Conservation (phyloP, 2,113 vertebrate species). For the Aegypius monachus region DNA sequence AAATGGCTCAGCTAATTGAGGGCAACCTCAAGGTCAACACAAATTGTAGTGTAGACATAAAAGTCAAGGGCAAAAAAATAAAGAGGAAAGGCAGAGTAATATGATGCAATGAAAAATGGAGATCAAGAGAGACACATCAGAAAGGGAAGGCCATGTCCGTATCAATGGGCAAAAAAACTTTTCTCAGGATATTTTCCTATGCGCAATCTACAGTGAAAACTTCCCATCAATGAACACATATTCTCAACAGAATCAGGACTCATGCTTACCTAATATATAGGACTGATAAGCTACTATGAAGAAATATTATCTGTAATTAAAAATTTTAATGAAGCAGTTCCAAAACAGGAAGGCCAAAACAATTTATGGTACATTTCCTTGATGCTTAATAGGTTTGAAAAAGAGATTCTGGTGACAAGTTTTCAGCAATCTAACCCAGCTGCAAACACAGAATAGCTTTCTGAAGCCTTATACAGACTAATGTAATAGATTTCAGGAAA, state of each 20-base stretch:
- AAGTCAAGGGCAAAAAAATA: conserved; percentile 37
- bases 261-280: background rate
- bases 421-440: background rate
- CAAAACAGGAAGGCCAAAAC: background rate
- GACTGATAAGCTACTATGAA: background rate
- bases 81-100: conserved; percentile 10
- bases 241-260: background rate
- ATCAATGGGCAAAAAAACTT: background rate
- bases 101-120: conserved; percentile 8
- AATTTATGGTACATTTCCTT: background rate
- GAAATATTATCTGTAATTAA: background rate
- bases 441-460: background rate
- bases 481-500: background rate
- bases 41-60: conserved; percentile 4
- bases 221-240: background rate
- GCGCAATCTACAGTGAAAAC: background rate
- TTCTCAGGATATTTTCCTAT: background rate
- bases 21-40: conserved; percentile 33
- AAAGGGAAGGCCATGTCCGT: background rate
- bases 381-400: background rate
- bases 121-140: background rate
- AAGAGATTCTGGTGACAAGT: background rate
- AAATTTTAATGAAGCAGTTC: background rate
- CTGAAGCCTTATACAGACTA: background rate
- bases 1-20: conserved; percentile 45